Percentiles rank a stretch among this genome's conserved stretches.
Evolutionary conservation across 1,140 invertebrate species (phyloP).

Genomic region (Platyura marginata): DNA sequence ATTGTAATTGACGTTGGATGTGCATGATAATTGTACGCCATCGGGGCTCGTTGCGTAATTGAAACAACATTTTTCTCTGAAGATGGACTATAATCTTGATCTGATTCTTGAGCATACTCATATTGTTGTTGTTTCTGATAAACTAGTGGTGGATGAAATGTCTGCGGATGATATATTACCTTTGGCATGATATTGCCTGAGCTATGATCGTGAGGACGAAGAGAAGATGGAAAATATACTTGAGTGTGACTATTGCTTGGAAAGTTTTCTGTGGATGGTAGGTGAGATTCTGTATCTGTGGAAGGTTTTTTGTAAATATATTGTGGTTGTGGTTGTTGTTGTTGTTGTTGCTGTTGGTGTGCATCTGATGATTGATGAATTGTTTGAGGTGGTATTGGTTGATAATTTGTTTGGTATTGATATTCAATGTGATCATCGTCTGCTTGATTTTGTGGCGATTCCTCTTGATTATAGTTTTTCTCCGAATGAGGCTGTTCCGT

Average conservation of each 20-base stretch:
- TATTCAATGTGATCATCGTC: background rate
- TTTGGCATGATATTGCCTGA: background rate
- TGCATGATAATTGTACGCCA: constrained; percentile 19
- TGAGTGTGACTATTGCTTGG: constrained; percentile 20
- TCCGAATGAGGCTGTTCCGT: background rate
- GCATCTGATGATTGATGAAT: background rate
- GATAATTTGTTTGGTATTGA: background rate
- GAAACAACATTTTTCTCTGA: constrained; percentile 3
- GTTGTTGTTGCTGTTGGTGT: constrained; percentile 4
- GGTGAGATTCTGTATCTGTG: constrained; percentile 1
- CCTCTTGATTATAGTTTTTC: background rate
- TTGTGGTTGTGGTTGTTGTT: background rate
- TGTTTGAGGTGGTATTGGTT: background rate
- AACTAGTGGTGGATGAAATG: constrained; percentile 2
- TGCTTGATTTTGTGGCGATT: background rate
- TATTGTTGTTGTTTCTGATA: constrained; percentile 3
- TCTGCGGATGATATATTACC: background rate
- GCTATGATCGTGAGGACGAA: constrained; percentile 5
- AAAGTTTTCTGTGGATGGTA: constrained; percentile 18
- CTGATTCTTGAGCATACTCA: constrained; percentile 5
- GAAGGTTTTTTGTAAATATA: background rate
- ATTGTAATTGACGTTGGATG: constrained; percentile 5
- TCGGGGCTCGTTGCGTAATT: constrained; percentile 8
- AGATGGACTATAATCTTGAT: background rate
- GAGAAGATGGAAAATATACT: constrained; percentile 12